phyloP scores from a whole-genome alignment of 1,140 invertebrate species.

The Euura saliciscinereae region DNA sequence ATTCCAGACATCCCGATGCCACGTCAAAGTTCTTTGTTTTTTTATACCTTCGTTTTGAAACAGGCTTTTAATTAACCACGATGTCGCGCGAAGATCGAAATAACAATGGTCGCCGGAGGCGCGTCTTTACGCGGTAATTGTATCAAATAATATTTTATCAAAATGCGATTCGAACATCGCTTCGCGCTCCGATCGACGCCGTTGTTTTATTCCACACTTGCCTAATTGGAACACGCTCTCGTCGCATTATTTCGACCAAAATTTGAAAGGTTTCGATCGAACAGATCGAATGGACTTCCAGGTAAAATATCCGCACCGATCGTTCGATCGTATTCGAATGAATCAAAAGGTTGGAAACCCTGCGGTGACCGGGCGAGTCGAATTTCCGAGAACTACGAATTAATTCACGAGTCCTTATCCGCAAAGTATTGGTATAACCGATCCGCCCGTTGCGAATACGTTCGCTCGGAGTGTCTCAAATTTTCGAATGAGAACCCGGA shows the following conservation, averaged over 20 bases:
- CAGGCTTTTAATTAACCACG: not conserved
- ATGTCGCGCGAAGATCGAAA: not conserved
- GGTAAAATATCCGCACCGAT: not conserved
- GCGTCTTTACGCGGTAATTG: no score
- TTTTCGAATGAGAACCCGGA: no score
- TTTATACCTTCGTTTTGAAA: not conserved
- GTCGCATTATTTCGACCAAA: no score
- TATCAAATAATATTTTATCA: not conserved
- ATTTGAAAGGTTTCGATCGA: not conserved
- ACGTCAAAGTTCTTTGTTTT: not conserved
- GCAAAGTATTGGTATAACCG: not conserved
- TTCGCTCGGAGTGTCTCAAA: no score
- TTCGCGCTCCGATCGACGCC: not conserved
- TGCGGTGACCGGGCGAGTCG: not conserved
- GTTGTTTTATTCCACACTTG: no score
- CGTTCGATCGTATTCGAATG: not conserved
- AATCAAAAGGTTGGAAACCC: not conserved
- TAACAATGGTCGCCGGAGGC: not conserved
- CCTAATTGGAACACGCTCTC: no score
- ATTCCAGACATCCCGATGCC: not conserved
- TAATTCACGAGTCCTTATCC: not conserved
- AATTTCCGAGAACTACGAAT: not conserved
- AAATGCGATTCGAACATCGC: not conserved
- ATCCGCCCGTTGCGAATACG: no score
- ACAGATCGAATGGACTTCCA: not conserved